phyloP scores from a whole-genome alignment of 2,888 invertebrate genomes.

The Biston betularia region DNA sequence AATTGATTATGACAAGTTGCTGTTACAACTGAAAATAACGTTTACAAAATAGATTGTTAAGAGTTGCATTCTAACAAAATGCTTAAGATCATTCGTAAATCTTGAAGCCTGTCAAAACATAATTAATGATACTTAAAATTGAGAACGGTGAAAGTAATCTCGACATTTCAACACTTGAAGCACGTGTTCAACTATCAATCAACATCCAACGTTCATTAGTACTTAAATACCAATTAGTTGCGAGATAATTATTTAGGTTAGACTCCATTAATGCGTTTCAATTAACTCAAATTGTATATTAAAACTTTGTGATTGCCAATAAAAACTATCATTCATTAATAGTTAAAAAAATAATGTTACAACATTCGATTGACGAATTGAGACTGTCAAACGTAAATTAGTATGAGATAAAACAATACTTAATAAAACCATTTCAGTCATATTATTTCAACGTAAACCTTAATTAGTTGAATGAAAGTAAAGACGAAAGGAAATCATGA shows the following conservation, averaged over 20 bases:
- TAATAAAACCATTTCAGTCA: conserved; percentile 26
- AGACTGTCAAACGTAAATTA: conserved; percentile 38
- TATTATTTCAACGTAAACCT: conserved; percentile 34
- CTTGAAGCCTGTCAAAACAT: conserved; percentile 39
- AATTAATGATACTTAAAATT: conserved; percentile 39
- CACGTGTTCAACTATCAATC: conserved; percentile 68
- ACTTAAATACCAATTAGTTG: conserved; percentile 69
- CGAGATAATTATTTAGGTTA: conserved; percentile 65
- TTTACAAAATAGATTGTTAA: conserved; percentile 31
- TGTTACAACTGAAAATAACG: conserved; percentile 28
- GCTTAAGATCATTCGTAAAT: conserved; percentile 30
- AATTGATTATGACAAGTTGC: conserved; percentile 39
- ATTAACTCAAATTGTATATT: conserved; percentile 47
- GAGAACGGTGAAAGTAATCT: conserved; percentile 45
- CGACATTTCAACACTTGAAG: conserved; percentile 54
- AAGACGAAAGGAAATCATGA: conserved; percentile 29
- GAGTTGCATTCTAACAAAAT: conserved; percentile 23
- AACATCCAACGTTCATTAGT: conserved; percentile 66
- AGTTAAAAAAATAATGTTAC: conserved; percentile 28
- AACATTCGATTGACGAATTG: conserved; percentile 38
- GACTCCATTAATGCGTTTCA: conserved; percentile 59
- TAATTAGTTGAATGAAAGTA: conserved; percentile 38
- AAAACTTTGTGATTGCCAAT: conserved; percentile 51
- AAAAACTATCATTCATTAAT: conserved; percentile 40
- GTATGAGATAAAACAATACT: conserved; percentile 34